These are phyloP conservation scores for Sturnira hondurensis DNA, from an alignment of 2,113 vertebrate genomes.

Conservation along the genomic window DNA sequence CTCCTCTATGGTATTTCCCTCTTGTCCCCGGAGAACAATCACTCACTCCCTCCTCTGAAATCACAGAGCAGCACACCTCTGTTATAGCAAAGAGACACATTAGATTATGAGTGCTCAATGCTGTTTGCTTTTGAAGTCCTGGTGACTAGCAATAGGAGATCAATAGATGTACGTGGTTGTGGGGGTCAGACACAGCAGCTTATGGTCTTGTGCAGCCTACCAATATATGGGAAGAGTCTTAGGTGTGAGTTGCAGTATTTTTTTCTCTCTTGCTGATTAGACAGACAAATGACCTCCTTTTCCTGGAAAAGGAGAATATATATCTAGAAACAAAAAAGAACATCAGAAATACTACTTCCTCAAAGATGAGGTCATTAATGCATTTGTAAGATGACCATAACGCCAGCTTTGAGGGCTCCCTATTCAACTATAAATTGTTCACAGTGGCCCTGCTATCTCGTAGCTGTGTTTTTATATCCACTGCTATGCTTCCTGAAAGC, in stretches of 20 bases:
- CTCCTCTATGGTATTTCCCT: background rate
- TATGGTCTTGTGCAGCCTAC: background rate
- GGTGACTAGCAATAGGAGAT: background rate
- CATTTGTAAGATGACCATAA: slow-evolving; percentile 14
- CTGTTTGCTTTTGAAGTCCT: background rate
- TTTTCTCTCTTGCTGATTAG: background rate
- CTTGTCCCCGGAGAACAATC: background rate
- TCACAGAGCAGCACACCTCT: background rate
- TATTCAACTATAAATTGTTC: slow-evolving; percentile 55
- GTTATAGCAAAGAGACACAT: background rate
- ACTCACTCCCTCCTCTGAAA: background rate
- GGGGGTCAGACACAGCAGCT: background rate
- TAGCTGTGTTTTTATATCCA: slow-evolving; percentile 51
- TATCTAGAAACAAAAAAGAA: slow-evolving; percentile 21
- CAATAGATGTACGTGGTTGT: background rate
- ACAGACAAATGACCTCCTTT: background rate
- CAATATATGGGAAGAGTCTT: background rate
- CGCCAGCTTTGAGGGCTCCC: background rate
- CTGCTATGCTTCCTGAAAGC: slow-evolving; percentile 59
- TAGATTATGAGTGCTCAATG: background rate
- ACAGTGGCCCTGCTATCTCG: slow-evolving; percentile 2
- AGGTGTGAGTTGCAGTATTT: background rate
- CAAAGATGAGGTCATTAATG: slow-evolving; percentile 39
- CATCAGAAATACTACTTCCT: slow-evolving; percentile 25
- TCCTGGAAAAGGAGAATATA: background rate